A percentile compares a stretch with the other conserved stretches of the same genome.
Conservation (phyloP, 2,797 vertebrate species). For the Pseudomugil gertrudae region DNA sequence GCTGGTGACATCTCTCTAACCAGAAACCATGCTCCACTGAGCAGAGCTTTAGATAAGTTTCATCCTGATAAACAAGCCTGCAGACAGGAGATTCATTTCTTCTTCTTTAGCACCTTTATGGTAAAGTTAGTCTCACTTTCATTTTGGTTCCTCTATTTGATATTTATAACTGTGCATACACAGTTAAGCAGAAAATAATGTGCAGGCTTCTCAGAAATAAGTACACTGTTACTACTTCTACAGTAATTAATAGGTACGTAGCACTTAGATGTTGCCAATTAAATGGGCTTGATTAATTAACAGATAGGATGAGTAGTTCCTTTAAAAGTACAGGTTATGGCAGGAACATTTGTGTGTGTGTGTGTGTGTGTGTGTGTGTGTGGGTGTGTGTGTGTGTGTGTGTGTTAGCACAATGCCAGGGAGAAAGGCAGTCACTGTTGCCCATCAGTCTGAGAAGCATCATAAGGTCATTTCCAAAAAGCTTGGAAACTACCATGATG, state of each 20-base stretch:
- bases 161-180: not conserved
- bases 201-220: too few species aligned
- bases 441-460: not conserved
- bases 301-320: not conserved
- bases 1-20: constrained; percentile 35
- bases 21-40: constrained; percentile 56
- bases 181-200: too few species aligned
- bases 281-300: not conserved
- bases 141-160: not conserved
- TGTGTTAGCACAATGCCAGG: too few species aligned
- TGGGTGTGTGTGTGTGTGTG: too few species aligned
- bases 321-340: too few species aligned
- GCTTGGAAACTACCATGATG: too few species aligned
- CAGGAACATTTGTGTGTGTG: not conserved
- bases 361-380: too few species aligned
- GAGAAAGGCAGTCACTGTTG: not conserved
- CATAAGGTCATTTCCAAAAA: too few species aligned
- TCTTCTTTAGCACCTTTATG: constrained; percentile 40
- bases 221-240: not conserved
- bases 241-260: not conserved
- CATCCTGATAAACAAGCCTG: constrained; percentile 43
- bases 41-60: constrained; percentile 46
- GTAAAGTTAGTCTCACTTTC: constrained; percentile 18
- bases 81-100: constrained; percentile 55
- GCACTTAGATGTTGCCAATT: not conserved